Evolutionary conservation across 2,888 invertebrate genomes (phyloP).

Genomic region (Entomobrya proxima): DNA sequence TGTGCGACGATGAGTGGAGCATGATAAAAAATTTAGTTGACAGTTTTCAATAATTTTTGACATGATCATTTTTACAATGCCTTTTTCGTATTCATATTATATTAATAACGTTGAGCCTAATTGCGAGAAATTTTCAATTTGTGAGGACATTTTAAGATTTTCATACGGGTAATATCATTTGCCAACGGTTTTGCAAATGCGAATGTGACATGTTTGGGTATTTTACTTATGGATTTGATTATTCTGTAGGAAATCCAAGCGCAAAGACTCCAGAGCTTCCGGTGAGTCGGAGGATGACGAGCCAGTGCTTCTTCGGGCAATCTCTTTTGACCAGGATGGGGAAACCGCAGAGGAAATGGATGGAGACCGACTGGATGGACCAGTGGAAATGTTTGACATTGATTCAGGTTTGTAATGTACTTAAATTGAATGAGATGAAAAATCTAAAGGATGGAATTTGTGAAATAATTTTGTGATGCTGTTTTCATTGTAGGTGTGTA

Average conservation of each 20-base stretch:
- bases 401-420: slow-evolving; percentile 75
- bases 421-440: neutral
- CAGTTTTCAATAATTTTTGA: neutral
- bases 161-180: neutral
- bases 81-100: neutral
- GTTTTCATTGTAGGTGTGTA: slow-evolving; percentile 74
- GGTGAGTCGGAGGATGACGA: slow-evolving; percentile 75
- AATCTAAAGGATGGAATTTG: neutral
- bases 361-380: slow-evolving; percentile 77
- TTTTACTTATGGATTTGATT: neutral
- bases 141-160: neutral
- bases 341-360: slow-evolving; percentile 75
- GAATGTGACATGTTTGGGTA: neutral
- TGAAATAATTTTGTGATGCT: neutral
- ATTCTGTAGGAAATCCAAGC: slow-evolving; percentile 70
- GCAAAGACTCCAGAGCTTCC: slow-evolving; percentile 74
- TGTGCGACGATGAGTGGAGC: too few relatives aligned
- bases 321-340: slow-evolving; percentile 80
- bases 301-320: slow-evolving; percentile 81
- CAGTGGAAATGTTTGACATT: slow-evolving; percentile 75
- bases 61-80: neutral
- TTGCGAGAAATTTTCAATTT: neutral
- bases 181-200: neutral
- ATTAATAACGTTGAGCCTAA: neutral
- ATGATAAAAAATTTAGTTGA: neutral